Base-by-base conservation (phyloP, 2,113 vertebrate genomes). In the Gadus macrocephalus region DNA sequence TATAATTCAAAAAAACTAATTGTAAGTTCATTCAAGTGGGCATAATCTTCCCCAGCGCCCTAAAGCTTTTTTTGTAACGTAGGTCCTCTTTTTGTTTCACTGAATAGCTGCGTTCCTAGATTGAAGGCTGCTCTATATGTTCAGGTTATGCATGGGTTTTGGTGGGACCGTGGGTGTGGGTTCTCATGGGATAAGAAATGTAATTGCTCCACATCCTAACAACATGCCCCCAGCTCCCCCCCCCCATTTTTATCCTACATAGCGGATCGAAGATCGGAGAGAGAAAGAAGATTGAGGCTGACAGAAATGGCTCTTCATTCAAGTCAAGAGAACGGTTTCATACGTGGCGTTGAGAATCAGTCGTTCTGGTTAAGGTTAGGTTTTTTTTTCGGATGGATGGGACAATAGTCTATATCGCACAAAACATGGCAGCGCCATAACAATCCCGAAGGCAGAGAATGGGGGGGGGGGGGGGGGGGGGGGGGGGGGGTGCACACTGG, bases 271-370 rank as follows among this genome's bases (percentile, higher is more conserved):
- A 82, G 82, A 76, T 76, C 70, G 20, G 65, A 75, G 76, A 80
- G 76, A 35, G 63, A 5, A 35, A 81, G 78, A 75, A 79, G 84
- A 85, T 80, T 77, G 78, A 80, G 83, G 77, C 77, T 86, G 86
- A 88, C 86, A 83, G 84, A 87, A 82, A 82, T 82, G 81, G 71
- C 58, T 87, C 78, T 83, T 80, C 84, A 86, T 88, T 83, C 75
- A 85, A 74, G 62, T 53, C 49, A 35, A 53, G 27, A 20, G 15
- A 8, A 8, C 20, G 62, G 17, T 4, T 67, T 22, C 20, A 63
- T 1, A 7, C 25, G 20, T n/a, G 15, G 53, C 31, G 65, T 62
- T 65, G 78, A 78, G 82, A 78, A 84, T 83, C 84, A 84, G 78
- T 71, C 71, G 63, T 67, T 20, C 64, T 7, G 16, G 77, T 78